Conservation (phyloP, 1,140 invertebrate genomes). For the Caenorhabditis briggsae region DNA sequence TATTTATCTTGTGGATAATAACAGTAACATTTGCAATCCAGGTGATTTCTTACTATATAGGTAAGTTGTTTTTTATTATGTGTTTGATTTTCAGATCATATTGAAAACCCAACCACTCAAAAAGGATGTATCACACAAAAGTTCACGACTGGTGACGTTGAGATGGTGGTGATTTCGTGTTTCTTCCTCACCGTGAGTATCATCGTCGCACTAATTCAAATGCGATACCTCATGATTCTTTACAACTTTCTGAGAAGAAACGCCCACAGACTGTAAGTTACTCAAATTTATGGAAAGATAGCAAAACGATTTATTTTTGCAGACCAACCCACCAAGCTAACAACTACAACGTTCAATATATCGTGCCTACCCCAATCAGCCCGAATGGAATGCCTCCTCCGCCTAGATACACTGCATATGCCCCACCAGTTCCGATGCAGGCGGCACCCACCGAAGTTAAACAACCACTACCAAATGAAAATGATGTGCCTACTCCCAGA, state of each 20-base stretch:
- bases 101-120: not conserved
- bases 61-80: too few relatives aligned
- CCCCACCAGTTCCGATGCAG: not conserved
- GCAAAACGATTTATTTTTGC: too few relatives aligned
- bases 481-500: not conserved
- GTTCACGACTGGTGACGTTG: conserved; percentile 7
- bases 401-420: conserved; percentile 22
- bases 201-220: conserved; percentile 32
- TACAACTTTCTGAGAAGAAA: conserved; percentile 38
- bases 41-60: not conserved
- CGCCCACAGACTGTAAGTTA: conserved; percentile 9
- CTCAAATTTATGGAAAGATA: not conserved
- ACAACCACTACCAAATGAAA: not conserved
- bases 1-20: conserved; percentile 5
- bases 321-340: not conserved
- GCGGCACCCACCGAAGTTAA: not conserved
- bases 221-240: conserved; percentile 24
- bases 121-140: not conserved
- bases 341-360: conserved; percentile 36
- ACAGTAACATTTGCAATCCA: conserved; percentile 1
- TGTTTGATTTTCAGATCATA: not conserved
- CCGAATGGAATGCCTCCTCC: conserved; percentile 36
- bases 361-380: conserved; percentile 36
- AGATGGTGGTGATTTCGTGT: conserved; percentile 26
- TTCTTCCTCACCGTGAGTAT: conserved; percentile 39